Base-by-base conservation (phyloP, 1,140 invertebrate species). In the Pseudobourletiella spinata region DNA sequence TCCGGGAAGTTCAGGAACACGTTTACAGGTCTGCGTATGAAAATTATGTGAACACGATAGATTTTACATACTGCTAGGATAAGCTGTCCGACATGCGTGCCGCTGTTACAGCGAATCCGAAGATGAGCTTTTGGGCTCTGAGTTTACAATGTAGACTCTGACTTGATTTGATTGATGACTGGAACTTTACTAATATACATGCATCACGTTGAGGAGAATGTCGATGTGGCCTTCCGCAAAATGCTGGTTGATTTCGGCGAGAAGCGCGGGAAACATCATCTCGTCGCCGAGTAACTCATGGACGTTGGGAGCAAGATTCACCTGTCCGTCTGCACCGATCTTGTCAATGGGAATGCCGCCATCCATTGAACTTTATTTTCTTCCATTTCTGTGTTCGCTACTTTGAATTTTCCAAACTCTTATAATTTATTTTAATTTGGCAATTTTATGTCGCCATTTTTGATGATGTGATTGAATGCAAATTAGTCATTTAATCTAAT, bases 71-170 rank as follows among this genome's bases (percentile, higher is more conserved):
- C 11, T 39, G 4, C 15, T 43, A 82, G 2, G 95, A 99, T 71
- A 99, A 99, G 76, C 76, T 99, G 24, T 95, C 93, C 32, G 97
- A 99, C 77, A 78, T 99, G 15, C 88, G 88, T 74, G 95, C 96
- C 43, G 96, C 99, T 79, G 90, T 99, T 32, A 96, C 96, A 24
- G 95, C 96, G 6, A 99, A 99, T 79, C 88, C 92, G 69, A 91
- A 88, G 76, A 86, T 86, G 76, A 71, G n/a, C n/a, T n/a, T n/a
- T n/a, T n/a, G n/a, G n/a, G n/a, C n/a, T n/a, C n/a, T n/a, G n/a
- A n/a, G n/a, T n/a, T n/a, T n/a, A n/a, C n/a, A n/a, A n/a, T n/a
- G n/a, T n/a, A n/a, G n/a, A 55, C 32, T 35, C 15, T 8, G 20
- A 52, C 32, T 62, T 50, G 35, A 59, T 64, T 75, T 99, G 46